Conservation (phyloP, 2,113 vertebrate genomes). For the Apaloderma vittatum region DNA sequence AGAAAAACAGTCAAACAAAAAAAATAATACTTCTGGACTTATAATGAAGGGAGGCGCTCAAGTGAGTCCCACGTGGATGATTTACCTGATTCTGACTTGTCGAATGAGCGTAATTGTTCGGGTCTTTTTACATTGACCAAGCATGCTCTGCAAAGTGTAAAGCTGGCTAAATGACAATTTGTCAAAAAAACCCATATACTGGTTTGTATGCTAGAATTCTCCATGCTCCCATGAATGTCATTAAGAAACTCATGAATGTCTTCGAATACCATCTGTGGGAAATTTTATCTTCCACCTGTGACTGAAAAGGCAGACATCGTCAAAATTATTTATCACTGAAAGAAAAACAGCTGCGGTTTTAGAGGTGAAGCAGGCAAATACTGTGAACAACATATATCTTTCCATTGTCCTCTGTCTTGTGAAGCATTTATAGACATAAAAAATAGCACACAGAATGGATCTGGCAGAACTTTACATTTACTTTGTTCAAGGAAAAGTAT, state of each 20-base stretch:
- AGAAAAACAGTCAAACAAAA: background rate
- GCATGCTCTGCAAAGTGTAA: background rate
- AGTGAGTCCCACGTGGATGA: background rate
- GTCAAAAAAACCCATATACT: background rate
- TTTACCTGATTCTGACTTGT: background rate
- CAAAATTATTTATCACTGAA: background rate
- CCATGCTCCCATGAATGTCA: background rate
- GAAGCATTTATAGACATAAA: background rate
- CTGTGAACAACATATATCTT: background rate
- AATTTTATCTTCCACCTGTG: background rate
- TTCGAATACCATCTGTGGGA: background rate
- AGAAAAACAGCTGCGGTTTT: background rate
- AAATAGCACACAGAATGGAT: background rate
- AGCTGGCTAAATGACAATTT: background rate
- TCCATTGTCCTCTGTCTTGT: background rate
- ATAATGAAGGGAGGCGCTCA: background rate
- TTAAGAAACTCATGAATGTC: background rate
- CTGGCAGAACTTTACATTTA: background rate
- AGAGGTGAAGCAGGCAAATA: background rate
- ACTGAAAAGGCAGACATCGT: background rate
- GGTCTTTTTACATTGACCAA: background rate
- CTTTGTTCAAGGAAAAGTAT: background rate
- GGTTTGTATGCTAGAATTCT: background rate
- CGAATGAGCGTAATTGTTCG: background rate
- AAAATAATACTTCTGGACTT: background rate